Percentiles rank a stretch among this genome's conserved stretches.
Conservation (phyloP, 2,113 vertebrate species). For the Mastomys natalensis region DNA sequence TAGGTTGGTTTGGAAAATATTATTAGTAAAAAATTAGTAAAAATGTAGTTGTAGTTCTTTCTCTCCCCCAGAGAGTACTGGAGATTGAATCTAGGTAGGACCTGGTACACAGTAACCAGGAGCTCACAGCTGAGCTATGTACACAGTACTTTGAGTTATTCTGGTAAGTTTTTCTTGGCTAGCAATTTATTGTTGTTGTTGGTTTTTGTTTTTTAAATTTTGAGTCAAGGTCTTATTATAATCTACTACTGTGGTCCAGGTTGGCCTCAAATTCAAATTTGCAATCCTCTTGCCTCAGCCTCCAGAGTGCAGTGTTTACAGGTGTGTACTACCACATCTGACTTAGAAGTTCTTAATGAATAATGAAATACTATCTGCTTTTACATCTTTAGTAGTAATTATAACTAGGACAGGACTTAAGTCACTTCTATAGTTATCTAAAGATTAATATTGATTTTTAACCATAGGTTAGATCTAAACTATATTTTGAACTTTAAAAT, state of each 20-base stretch:
- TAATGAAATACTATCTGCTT: conserved; percentile 5
- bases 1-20: not conserved
- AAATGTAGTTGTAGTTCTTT: not conserved
- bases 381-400: conserved; percentile 50
- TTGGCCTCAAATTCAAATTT: not conserved
- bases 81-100: not conserved
- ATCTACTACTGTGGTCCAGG: not conserved
- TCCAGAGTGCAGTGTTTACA: not conserved
- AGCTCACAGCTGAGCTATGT: not conserved
- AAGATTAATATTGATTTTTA: conserved; percentile 54
- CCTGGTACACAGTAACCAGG: too few relatives aligned
- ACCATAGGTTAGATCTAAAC: conserved; percentile 44
- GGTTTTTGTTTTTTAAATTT: not conserved
- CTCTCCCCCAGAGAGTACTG: not conserved
- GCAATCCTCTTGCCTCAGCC: not conserved
- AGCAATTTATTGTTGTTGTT: not conserved
- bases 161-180: not conserved
- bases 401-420: not conserved
- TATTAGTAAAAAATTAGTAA: not conserved
- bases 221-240: not conserved
- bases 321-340: too few relatives aligned
- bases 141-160: not conserved
- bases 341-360: not conserved
- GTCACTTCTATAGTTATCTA: not conserved
- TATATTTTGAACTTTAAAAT: conserved; percentile 48